Conservation (phyloP, 2,888 invertebrate genomes). For the Pemphredon lugubris region DNA sequence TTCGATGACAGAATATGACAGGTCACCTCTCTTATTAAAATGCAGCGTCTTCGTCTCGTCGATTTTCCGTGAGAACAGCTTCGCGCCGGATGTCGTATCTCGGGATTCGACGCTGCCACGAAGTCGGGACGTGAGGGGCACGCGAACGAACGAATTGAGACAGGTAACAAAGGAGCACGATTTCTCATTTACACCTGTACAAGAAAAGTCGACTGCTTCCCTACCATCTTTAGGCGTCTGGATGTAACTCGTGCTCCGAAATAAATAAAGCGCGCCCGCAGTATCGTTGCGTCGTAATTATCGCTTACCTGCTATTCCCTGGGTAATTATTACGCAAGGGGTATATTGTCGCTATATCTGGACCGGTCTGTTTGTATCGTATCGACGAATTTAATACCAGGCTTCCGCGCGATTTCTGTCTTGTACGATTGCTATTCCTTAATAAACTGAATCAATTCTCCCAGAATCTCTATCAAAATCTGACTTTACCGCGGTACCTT, state of each 20-base stretch:
- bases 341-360: too few species aligned
- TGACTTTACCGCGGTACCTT: too few species aligned
- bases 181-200: slow-evolving; percentile 13
- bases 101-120: not conserved
- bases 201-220: slow-evolving; percentile 1
- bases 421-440: not conserved
- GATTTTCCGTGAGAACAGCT: slow-evolving; percentile 6
- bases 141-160: not conserved
- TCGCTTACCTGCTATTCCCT: too few species aligned
- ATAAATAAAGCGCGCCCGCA: too few species aligned
- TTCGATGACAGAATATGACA: slow-evolving; percentile 6
- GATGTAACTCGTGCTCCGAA: not conserved
- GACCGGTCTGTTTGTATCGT: too few species aligned
- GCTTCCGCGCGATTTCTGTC: too few species aligned
- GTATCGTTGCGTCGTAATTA: too few species aligned
- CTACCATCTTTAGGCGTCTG: not conserved
- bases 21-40: not conserved
- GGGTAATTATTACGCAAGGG: too few species aligned
- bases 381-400: too few species aligned
- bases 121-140: slow-evolving; percentile 6
- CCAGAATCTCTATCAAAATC: too few species aligned
- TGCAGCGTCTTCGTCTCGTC: not conserved
- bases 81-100: slow-evolving; percentile 21
- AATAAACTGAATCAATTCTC: not conserved
- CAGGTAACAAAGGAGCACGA: slow-evolving; percentile 8